These are phyloP conservation scores for Bembecia ichneumoniformis DNA, from an alignment of 2,888 invertebrate genomes.

Conservation along the genomic window DNA sequence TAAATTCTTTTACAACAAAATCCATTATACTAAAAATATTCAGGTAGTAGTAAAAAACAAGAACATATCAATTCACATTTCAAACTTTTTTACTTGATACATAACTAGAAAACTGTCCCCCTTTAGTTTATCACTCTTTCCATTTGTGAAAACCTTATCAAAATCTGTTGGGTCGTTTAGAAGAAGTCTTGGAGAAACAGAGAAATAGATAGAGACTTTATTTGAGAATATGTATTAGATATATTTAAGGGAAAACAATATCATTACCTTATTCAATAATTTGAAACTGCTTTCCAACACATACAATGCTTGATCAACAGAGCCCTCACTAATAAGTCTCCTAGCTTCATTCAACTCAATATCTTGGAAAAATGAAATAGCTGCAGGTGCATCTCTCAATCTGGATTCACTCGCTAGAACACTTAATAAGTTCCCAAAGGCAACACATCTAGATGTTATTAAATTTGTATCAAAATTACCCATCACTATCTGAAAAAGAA, in stretches of 20 bases:
- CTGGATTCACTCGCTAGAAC: conserved; percentile 69
- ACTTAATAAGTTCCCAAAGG: conserved; percentile 76
- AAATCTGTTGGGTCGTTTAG: too few relatives aligned
- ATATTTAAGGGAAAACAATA: not conserved
- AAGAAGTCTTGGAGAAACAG: too few relatives aligned
- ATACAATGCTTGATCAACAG: conserved; percentile 75
- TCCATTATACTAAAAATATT: not conserved
- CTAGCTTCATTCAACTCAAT: conserved; percentile 75
- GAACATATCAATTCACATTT: not conserved
- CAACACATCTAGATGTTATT: conserved; percentile 75
- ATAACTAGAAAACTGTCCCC: too few relatives aligned
- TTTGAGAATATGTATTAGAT: too few relatives aligned
- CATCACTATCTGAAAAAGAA: conserved; percentile 64
- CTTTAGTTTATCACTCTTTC: not conserved
- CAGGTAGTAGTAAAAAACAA: not conserved
- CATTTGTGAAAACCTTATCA: too few relatives aligned
- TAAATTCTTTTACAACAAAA: not conserved
- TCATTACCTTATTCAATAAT: conserved; percentile 65
- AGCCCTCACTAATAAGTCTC: conserved; percentile 69
- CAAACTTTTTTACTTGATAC: not conserved
- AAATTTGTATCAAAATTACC: conserved; percentile 80
- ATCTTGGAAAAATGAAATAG: conserved; percentile 77
- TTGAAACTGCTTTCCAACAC: conserved; percentile 78
- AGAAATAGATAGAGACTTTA: too few relatives aligned
- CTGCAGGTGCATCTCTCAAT: conserved; percentile 70